These are phyloP conservation scores for Diadema setosum DNA, from an alignment of 35 echinoderm and acorn worm species.

Conservation along the genomic window DNA sequence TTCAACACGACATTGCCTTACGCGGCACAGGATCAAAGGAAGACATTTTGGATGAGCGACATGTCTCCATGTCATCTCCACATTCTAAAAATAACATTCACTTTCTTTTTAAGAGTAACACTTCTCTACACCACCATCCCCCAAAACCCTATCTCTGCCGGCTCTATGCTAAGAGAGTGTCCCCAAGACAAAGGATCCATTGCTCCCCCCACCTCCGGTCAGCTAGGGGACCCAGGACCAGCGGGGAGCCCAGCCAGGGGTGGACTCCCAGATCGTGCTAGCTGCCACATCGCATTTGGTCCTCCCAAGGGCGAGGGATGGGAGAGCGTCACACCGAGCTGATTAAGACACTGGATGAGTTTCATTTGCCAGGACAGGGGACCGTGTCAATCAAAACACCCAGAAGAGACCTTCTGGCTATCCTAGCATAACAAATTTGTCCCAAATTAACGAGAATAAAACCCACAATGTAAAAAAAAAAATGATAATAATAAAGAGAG, in stretches of 20 bases:
- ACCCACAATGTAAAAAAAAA: no score
- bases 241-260: neutral
- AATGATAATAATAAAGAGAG: no score
- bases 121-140: no score
- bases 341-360: neutral
- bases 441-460: neutral
- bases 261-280: neutral
- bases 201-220: neutral
- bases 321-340: neutral
- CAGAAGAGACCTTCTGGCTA: neutral
- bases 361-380: neutral
- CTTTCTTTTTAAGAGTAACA: no score
- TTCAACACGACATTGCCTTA: no score
- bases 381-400: constrained; percentile 1
- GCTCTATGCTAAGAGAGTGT: no score
- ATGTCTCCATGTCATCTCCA: no score
- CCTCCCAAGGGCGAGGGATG: neutral
- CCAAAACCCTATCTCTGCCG: no score
- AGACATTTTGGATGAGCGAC: no score
- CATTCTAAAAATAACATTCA: no score
- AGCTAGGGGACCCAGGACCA: neutral
- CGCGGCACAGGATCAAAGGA: no score
- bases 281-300: neutral
- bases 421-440: constrained; percentile 3
- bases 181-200: no score